phyloP scores from a whole-genome alignment of 2,113 vertebrate species.

The Gavia stellata region DNA sequence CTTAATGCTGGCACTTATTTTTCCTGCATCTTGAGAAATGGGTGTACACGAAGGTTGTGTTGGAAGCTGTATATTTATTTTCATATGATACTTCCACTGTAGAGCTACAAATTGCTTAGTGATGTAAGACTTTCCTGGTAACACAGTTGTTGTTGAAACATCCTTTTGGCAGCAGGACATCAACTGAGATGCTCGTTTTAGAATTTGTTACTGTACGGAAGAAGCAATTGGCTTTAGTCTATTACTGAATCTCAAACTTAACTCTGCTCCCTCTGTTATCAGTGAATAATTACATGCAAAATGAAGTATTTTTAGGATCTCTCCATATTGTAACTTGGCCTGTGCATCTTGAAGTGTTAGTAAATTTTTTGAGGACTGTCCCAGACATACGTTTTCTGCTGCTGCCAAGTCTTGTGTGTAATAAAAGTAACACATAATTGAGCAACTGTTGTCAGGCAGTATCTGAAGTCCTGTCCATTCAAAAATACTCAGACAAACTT shows the following conservation, averaged over 20 bases:
- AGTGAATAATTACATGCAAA: slow-evolving; percentile 34
- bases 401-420: slow-evolving; percentile 42
- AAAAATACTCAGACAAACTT: slow-evolving; percentile 6
- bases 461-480: slow-evolving; percentile 42
- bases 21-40: neutral
- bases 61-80: slow-evolving; percentile 3
- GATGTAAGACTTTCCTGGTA: slow-evolving; percentile 22
- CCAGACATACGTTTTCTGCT: slow-evolving; percentile 35
- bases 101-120: neutral
- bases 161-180: slow-evolving; percentile 30
- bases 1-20: neutral
- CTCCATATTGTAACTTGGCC: slow-evolving; percentile 53
- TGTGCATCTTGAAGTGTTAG: slow-evolving; percentile 35
- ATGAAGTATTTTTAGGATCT: slow-evolving; percentile 44
- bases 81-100: neutral
- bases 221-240: neutral
- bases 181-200: neutral
- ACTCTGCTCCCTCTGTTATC: neutral
- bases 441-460: slow-evolving; percentile 56
- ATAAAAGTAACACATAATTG: slow-evolving; percentile 56
- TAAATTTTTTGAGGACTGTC: slow-evolving; percentile 32
- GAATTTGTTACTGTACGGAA: neutral
- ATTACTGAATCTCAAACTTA: neutral
- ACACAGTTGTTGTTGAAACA: slow-evolving; percentile 5
- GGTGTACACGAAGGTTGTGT: neutral